Conservation (phyloP, 2,888 invertebrate species). For the Andrena chrysosceles region DNA sequence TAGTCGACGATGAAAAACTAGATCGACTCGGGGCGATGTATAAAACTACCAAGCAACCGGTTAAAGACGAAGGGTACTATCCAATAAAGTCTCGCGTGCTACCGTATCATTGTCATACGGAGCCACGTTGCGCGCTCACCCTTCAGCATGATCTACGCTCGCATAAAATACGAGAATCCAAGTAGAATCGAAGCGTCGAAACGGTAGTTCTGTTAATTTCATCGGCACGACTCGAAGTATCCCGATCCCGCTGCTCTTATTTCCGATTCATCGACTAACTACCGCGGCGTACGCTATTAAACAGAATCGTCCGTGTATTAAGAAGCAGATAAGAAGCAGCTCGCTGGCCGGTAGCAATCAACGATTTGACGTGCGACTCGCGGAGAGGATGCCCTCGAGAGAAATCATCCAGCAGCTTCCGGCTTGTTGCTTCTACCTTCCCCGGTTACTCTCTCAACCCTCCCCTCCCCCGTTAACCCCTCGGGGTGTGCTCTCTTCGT, state of each 20-base stretch:
- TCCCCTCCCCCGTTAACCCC: conserved; percentile 33
- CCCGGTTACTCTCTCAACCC: neutral
- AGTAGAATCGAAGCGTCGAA: conserved; percentile 11
- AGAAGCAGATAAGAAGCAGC: conserved; percentile 42
- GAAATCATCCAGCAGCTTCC: conserved; percentile 68
- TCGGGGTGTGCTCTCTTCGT: conserved; percentile 45
- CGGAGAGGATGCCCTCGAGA: conserved; percentile 57
- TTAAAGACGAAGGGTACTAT: conserved; percentile 1
- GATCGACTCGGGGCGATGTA: neutral
- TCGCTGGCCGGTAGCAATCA: conserved; percentile 54
- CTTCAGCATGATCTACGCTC: neutral
- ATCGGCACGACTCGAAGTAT: neutral
- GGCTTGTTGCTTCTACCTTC: conserved; percentile 57
- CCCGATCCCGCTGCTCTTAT: conserved; percentile 20
- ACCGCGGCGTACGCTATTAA: conserved; percentile 55
- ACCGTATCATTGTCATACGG: neutral
- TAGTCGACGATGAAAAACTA: neutral
- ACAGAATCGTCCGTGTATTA: conserved; percentile 61
- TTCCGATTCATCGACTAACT: conserved; percentile 39
- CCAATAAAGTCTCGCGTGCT: neutral
- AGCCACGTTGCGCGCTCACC: neutral
- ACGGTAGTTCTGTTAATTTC: conserved; percentile 8
- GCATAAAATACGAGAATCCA: neutral
- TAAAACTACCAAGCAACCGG: neutral
- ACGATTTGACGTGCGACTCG: conserved; percentile 62